A percentile compares a stretch with the other conserved stretches of the same genome.
Evolutionary conservation across 2,113 vertebrate species (phyloP).

Genomic region (Eptesicus fuscus): DNA sequence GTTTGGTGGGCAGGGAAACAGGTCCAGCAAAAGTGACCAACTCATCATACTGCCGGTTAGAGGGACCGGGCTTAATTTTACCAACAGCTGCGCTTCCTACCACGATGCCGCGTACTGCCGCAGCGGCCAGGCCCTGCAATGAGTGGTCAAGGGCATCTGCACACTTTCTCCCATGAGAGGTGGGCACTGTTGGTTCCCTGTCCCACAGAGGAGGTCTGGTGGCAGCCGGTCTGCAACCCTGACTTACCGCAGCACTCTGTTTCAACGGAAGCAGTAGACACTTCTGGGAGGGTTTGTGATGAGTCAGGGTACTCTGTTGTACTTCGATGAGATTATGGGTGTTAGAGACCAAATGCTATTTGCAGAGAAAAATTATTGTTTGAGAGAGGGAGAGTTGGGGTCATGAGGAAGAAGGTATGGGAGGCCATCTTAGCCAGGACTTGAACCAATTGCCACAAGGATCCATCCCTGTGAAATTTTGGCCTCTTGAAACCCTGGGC

Average conservation of each 20-base stretch:
- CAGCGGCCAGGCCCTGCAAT: fast-evolving
- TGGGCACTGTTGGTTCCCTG: background rate
- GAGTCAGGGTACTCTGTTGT: background rate
- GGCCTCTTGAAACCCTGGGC: background rate
- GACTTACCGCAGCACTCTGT: background rate
- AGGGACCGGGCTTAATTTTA: background rate
- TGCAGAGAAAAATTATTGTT: background rate
- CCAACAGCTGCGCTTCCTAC: background rate
- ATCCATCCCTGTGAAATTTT: background rate
- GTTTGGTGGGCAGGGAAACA: background rate
- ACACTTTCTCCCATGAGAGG: background rate
- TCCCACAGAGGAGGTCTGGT: background rate
- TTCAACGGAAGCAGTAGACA: background rate
- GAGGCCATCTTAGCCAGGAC: background rate
- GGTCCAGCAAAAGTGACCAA: background rate
- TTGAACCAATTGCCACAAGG: background rate
- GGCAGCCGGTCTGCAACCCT: background rate
- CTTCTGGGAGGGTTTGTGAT: background rate
- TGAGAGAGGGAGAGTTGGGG: background rate
- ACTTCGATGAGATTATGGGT: background rate
- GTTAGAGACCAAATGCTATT: background rate
- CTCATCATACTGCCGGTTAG: background rate
- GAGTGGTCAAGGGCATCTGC: fast-evolving
- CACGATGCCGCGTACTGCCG: fast-evolving
- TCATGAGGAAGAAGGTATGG: background rate